phyloP scores from a whole-genome alignment of 2,113 vertebrate genomes.

The Cyprichromis sp. region DNA sequence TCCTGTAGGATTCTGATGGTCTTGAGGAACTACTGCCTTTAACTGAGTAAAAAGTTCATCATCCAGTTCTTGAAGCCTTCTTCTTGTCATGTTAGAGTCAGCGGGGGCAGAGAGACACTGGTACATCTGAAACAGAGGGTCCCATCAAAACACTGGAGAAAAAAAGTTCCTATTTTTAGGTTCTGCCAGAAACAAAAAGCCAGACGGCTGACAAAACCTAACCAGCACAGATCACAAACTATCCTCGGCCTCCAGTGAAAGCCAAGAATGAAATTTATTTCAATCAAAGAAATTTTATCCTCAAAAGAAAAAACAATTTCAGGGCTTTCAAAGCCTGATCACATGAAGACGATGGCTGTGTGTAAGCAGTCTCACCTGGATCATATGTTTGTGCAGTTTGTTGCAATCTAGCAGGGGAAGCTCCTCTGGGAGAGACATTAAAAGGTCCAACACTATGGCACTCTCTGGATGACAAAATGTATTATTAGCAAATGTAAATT shows the following conservation, averaged over 20 bases:
- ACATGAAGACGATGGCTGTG: background rate
- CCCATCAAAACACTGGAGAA: background rate
- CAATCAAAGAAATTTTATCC: accelerated
- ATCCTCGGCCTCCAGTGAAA: background rate
- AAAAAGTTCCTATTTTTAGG: background rate
- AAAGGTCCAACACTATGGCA: slow-evolving; percentile 66
- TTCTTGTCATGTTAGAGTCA: background rate
- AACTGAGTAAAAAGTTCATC: background rate
- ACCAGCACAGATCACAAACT: background rate
- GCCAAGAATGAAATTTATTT: background rate
- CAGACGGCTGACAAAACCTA: accelerated
- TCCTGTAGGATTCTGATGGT: background rate
- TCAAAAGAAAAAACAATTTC: background rate
- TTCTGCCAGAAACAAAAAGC: accelerated
- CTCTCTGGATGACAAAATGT: slow-evolving; percentile 46
- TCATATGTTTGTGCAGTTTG: slow-evolving; percentile 55
- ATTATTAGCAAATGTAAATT: background rate
- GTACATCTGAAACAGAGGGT: slow-evolving; percentile 11
- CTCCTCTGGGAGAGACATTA: slow-evolving; percentile 71
- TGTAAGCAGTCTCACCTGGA: background rate
- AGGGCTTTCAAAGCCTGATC: background rate
- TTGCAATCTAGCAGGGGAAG: slow-evolving; percentile 55
- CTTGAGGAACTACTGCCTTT: accelerated
- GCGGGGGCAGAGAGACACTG: slow-evolving; percentile 1
- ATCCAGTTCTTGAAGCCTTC: background rate